These are phyloP conservation scores for Brienomyrus longianalis DNA, from an alignment of 2,113 vertebrate genomes.

Conservation along the genomic window DNA sequence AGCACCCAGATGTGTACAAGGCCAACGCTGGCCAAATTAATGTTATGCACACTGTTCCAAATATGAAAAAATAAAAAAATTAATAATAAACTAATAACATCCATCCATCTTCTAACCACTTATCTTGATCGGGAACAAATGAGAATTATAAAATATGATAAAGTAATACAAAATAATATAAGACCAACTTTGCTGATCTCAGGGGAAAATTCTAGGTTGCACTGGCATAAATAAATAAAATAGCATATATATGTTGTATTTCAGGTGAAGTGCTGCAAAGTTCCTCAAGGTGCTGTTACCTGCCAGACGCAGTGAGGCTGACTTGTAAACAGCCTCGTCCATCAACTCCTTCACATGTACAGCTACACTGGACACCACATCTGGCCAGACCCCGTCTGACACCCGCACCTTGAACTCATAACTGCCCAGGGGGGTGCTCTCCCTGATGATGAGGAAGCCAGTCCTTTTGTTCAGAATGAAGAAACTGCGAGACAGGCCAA, in stretches of 20 bases:
- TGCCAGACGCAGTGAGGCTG: constrained; percentile 69
- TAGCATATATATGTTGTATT: neutral
- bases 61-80: neutral
- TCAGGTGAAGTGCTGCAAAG: neutral
- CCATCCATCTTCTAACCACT: neutral
- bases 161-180: neutral
- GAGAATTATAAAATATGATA: neutral
- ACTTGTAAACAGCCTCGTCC: constrained; percentile 71
- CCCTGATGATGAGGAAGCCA: constrained; percentile 75
- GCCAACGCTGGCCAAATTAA: neutral
- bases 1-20: neutral
- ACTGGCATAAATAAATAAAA: neutral
- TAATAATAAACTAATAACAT: neutral
- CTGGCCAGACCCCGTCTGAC: constrained; percentile 79
- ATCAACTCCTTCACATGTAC: constrained; percentile 71
- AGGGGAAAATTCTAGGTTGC: neutral
- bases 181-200: neutral
- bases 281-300: constrained; percentile 45
- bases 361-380: constrained; percentile 65
- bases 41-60: neutral
- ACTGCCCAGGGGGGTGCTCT: constrained; percentile 63
- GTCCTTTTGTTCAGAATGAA: constrained; percentile 78
- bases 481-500: constrained; percentile 51
- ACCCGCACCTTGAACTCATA: constrained; percentile 74
- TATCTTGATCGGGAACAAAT: neutral